These are phyloP conservation scores for Eulemur rufifrons DNA, from an alignment of 2,113 vertebrate genomes.

Conservation along the genomic window DNA sequence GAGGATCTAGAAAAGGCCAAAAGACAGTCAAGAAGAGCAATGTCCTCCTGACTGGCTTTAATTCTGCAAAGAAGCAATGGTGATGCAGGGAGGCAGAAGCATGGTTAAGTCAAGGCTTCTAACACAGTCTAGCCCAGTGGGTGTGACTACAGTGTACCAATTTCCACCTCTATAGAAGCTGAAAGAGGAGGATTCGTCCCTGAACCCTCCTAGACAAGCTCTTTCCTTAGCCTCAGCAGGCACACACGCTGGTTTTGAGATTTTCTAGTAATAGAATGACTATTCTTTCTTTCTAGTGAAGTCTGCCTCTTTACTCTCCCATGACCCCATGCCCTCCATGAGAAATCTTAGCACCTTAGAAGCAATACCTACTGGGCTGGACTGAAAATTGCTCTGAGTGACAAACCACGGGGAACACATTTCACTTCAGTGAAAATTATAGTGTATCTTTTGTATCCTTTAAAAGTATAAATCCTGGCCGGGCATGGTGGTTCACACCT, in stretches of 20 bases:
- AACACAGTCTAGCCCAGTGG: too few relatives aligned
- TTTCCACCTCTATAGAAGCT: background rate
- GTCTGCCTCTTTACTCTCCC: background rate
- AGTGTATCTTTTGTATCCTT: background rate
- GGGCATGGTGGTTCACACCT: too few relatives aligned
- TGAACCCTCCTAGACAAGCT: background rate
- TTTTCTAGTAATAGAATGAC: background rate
- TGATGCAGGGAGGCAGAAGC: background rate
- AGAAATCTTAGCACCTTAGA: constrained; percentile 1
- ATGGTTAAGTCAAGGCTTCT: background rate
- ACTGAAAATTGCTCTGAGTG: background rate
- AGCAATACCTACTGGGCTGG: background rate
- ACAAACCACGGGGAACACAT: background rate
- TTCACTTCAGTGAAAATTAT: background rate
- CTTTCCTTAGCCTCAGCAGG: background rate
- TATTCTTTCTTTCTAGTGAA: background rate
- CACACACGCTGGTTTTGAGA: background rate
- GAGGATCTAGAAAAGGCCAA: constrained; percentile 88
- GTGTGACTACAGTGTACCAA: too few relatives aligned
- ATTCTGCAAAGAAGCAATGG: background rate
- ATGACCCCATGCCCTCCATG: background rate
- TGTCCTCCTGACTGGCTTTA: background rate
- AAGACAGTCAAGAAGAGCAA: constrained; percentile 1
- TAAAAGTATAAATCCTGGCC: background rate
- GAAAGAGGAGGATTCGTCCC: background rate